A percentile compares a stretch with the other conserved stretches of the same genome.
phyloP scores from a whole-genome alignment of 2,113 vertebrate genomes.

The Nettapus auritus region DNA sequence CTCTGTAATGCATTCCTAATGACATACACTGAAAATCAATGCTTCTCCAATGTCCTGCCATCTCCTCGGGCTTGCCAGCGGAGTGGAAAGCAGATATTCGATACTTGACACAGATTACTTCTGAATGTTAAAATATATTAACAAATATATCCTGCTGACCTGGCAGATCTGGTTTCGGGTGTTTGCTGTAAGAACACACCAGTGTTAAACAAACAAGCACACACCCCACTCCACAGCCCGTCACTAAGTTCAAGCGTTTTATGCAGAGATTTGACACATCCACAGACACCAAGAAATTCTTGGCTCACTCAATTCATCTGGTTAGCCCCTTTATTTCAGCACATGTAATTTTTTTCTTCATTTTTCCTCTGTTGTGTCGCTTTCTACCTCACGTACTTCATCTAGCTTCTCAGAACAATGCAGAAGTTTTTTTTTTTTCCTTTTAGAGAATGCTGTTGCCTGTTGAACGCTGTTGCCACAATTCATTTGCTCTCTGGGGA shows the following conservation, averaged over 20 bases:
- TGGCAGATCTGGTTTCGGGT: neutral
- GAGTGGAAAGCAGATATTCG: slow-evolving; percentile 53
- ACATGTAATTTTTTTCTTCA: neutral
- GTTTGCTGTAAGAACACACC: neutral
- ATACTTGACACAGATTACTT: slow-evolving; percentile 22
- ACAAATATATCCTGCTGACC: neutral
- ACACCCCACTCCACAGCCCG: neutral
- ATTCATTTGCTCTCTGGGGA: neutral
- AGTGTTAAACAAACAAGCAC: neutral
- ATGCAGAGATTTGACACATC: neutral
- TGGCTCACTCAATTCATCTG: neutral
- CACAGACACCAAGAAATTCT: neutral
- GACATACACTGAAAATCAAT: neutral
- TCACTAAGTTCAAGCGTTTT: neutral
- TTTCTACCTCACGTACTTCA: neutral
- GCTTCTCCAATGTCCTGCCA: neutral
- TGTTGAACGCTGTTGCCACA: neutral
- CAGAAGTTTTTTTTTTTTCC: neutral
- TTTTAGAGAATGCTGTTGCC: neutral
- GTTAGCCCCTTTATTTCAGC: neutral
- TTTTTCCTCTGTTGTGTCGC: neutral
- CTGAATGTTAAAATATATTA: neutral
- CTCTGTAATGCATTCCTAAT: slow-evolving; percentile 37
- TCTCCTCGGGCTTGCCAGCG: neutral
- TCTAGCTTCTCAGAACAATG: neutral